Percentiles rank a stretch among this genome's conserved stretches.
These are phyloP conservation scores for Venustaconcha ellipsiformis DNA, from an alignment of 1,140 invertebrate genomes.

Conservation along the genomic window DNA sequence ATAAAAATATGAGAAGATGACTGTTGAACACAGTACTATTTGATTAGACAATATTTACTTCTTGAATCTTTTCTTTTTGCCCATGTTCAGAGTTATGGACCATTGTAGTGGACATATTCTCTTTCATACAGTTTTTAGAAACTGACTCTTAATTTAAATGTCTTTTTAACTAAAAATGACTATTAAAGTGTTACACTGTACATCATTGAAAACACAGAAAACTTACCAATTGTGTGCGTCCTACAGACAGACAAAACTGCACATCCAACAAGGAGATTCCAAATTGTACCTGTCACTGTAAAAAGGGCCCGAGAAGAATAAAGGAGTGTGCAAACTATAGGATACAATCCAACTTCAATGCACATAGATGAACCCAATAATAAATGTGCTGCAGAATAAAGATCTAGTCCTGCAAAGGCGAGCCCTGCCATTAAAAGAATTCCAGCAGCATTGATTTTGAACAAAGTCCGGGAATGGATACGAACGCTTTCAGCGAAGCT, in stretches of 20 bases:
- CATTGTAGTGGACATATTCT: too few relatives aligned
- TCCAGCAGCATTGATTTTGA: conserved; percentile 61
- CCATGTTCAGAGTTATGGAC: too few relatives aligned
- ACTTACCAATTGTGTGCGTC: conserved; percentile 70
- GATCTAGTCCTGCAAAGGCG: conserved; percentile 23
- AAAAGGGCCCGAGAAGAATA: conserved; percentile 61
- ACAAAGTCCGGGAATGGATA: conserved; percentile 68
- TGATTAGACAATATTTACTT: too few relatives aligned
- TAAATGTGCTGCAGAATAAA: conserved; percentile 52
- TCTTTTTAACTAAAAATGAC: too few relatives aligned
- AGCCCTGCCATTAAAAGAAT: conserved; percentile 51
- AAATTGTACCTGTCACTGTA: conserved; percentile 60
- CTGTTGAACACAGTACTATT: too few relatives aligned
- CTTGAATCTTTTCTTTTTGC: too few relatives aligned
- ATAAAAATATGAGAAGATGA: too few relatives aligned
- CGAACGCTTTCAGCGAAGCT: conserved; percentile 67
- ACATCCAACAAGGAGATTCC: conserved; percentile 68
- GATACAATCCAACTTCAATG: conserved; percentile 51
- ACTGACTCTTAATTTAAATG: too few relatives aligned
- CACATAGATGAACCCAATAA: conserved; percentile 50
- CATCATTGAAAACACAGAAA: background rate
- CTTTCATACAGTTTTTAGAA: too few relatives aligned
- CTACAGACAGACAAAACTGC: conserved; percentile 69
- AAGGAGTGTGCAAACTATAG: conserved; percentile 63
- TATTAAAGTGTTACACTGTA: background rate